These are phyloP conservation scores for Beris morrisii DNA, from an alignment of 2,888 invertebrate genomes.

Conservation along the genomic window DNA sequence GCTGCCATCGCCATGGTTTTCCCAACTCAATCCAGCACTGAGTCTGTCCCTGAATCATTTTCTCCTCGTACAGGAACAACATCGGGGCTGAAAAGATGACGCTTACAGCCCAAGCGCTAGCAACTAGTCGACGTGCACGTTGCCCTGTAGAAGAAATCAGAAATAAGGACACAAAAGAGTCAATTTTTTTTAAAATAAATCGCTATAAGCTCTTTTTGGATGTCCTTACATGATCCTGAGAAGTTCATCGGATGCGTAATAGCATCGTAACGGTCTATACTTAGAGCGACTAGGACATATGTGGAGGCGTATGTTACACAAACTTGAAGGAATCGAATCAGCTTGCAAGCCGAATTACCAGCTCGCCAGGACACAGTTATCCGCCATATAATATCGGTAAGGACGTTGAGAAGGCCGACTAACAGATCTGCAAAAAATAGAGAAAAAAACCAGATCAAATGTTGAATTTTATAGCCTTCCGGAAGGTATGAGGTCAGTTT, in stretches of 20 bases:
- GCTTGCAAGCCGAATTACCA: constrained; percentile 85
- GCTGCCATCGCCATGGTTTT: constrained; percentile 75
- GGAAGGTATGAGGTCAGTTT: no score
- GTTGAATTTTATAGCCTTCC: no score
- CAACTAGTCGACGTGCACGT: constrained; percentile 76
- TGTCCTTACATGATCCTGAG: constrained; percentile 86
- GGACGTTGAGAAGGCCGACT: constrained; percentile 84
- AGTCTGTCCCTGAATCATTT: constrained; percentile 71
- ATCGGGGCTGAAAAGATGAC: constrained; percentile 81
- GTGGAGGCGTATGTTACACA: constrained; percentile 91
- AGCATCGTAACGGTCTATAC: constrained; percentile 91
- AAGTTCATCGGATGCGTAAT: constrained; percentile 95
- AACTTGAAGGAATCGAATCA: constrained; percentile 82
- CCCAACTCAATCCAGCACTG: constrained; percentile 91
- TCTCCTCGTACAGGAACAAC: constrained; percentile 78
- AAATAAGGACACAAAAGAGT: constrained; percentile 32
- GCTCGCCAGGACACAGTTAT: constrained; percentile 88
- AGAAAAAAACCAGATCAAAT: constrained; percentile 34
- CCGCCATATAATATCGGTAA: constrained; percentile 88
- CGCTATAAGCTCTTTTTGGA: not conserved
- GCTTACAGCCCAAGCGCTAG: constrained; percentile 81
- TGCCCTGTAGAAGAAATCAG: constrained; percentile 64
- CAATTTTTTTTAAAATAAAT: constrained; percentile 16
- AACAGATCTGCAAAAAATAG: constrained; percentile 71
- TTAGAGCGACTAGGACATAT: constrained; percentile 87